phyloP scores from a whole-genome alignment of 2,888 invertebrate genomes.

The Hemistola chrysoprasaria region DNA sequence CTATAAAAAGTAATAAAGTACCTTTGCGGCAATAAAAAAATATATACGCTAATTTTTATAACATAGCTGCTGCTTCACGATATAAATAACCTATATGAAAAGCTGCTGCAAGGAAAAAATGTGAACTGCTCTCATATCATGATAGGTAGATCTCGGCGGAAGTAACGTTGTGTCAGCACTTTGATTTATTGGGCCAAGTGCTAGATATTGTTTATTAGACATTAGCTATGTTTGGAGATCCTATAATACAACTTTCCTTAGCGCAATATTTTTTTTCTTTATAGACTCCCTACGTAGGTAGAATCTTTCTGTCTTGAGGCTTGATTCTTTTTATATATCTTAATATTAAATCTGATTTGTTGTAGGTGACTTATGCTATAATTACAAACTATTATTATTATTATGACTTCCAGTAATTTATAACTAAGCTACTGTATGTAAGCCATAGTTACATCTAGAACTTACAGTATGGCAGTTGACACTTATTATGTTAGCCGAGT shows the following conservation, averaged over 20 bases:
- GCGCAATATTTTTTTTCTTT: too few relatives aligned
- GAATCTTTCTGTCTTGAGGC: constrained; percentile 13
- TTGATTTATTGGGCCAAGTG: too few relatives aligned
- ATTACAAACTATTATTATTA: constrained; percentile 79
- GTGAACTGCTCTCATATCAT: constrained; percentile 4
- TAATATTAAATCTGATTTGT: constrained; percentile 43
- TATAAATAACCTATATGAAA: constrained; percentile 8
- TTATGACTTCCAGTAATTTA: constrained; percentile 79
- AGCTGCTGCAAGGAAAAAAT: constrained; percentile 17
- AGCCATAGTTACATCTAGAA: constrained; percentile 63
- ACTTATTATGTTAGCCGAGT: constrained; percentile 79
- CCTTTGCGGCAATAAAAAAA: constrained; percentile 13
- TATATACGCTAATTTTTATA: constrained; percentile 15
- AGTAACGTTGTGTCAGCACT: too few relatives aligned
- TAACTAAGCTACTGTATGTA: constrained; percentile 47
- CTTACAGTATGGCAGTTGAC: constrained; percentile 82
- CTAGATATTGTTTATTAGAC: too few relatives aligned
- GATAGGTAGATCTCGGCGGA: too few relatives aligned
- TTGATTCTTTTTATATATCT: constrained; percentile 23
- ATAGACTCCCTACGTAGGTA: too few relatives aligned
- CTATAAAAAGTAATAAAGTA: constrained; percentile 26
- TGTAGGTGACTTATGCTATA: constrained; percentile 61
- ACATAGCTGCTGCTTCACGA: too few relatives aligned
- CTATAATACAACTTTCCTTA: too few relatives aligned
- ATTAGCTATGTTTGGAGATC: too few relatives aligned